Evolutionary conservation across 2,113 vertebrate species (phyloP).

Genomic region (human): DNA sequence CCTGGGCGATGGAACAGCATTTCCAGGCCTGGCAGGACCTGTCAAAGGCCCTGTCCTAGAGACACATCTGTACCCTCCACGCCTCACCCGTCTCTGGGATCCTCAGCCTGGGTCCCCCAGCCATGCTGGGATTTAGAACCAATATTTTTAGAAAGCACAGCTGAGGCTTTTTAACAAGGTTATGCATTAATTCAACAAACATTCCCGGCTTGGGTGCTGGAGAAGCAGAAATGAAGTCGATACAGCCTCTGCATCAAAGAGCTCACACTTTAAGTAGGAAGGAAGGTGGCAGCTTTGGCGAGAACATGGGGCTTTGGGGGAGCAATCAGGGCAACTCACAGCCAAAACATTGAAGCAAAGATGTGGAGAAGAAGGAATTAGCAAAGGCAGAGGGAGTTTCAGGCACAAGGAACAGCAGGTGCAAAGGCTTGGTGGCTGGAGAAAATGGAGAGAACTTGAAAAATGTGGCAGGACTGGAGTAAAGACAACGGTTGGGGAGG

Average conservation of each 20-base stretch:
- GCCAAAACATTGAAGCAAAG: neutral
- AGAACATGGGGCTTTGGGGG: neutral
- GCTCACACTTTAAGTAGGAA: neutral
- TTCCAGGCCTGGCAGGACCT: neutral
- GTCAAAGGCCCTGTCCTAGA: neutral
- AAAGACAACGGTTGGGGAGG: neutral
- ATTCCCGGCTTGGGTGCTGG: neutral
- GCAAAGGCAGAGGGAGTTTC: neutral
- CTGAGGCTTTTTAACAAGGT: neutral
- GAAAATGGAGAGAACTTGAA: neutral
- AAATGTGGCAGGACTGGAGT: neutral
- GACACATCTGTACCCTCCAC: rapidly evolving
- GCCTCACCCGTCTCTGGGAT: no score
- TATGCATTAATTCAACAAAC: neutral
- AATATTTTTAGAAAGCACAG: neutral
- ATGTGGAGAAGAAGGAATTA: neutral
- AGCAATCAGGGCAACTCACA: no score
- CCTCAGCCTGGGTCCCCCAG: neutral
- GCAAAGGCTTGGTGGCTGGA: neutral
- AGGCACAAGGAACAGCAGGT: neutral
- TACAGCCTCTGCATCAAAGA: no score
- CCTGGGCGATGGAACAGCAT: rapidly evolving
- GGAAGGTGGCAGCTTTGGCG: rapidly evolving
- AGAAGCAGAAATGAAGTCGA: neutral
- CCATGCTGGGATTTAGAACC: neutral